Conservation (phyloP, 2,888 invertebrate species). For the Parochlus steinenii region DNA sequence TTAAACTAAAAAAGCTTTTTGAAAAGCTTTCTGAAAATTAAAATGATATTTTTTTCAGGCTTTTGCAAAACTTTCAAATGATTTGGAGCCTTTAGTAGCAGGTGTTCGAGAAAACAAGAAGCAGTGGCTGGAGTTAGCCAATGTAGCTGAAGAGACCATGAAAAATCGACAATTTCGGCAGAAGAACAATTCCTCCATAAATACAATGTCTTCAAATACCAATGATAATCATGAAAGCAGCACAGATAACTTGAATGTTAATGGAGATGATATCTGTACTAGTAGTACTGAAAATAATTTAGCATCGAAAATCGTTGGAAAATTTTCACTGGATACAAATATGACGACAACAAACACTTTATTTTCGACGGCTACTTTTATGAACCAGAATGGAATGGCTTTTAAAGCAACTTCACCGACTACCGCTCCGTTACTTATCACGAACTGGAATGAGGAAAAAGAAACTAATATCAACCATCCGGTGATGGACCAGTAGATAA, state of each 20-base stretch:
- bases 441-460: too few relatives aligned
- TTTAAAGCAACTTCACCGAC: too few relatives aligned
- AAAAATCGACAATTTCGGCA: slow-evolving; percentile 18
- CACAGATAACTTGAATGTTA: slow-evolving; percentile 12
- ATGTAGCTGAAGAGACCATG: slow-evolving; percentile 23
- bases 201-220: slow-evolving; percentile 11
- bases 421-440: too few relatives aligned
- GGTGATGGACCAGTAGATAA: too few relatives aligned
- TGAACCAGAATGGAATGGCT: too few relatives aligned
- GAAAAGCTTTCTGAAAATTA: slow-evolving; percentile 3
- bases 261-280: slow-evolving; percentile 4
- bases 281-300: slow-evolving; percentile 2
- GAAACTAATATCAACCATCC: too few relatives aligned
- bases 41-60: slow-evolving; percentile 38
- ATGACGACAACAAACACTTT: not conserved
- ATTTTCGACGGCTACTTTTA: not conserved
- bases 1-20: not conserved
- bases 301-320: slow-evolving; percentile 10
- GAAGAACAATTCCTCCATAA: slow-evolving; percentile 13
- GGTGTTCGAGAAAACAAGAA: slow-evolving; percentile 67
- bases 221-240: slow-evolving; percentile 15
- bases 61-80: slow-evolving; percentile 64
- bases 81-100: slow-evolving; percentile 62
- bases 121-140: slow-evolving; percentile 68
- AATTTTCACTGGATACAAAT: slow-evolving; percentile 9